These are phyloP conservation scores for Morpho achilles DNA, from an alignment of 2,888 invertebrate species.

Conservation along the genomic window DNA sequence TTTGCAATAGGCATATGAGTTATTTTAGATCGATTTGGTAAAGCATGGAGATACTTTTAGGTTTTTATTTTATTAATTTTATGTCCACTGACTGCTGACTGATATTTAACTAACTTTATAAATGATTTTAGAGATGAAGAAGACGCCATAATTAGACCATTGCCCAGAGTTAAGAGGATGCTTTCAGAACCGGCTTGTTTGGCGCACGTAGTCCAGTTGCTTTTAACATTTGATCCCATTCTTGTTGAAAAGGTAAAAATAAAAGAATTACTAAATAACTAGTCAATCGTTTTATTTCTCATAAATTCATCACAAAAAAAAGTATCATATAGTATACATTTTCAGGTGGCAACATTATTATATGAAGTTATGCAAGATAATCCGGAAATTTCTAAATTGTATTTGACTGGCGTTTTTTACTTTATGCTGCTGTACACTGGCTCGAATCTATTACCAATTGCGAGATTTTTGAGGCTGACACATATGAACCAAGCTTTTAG, in stretches of 20 bases:
- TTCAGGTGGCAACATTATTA: conserved; percentile 89
- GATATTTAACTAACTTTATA: no score
- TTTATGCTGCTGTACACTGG: conserved; percentile 99
- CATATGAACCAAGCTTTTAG: conserved; percentile 98
- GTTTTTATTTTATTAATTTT: no score
- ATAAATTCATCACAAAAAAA: neutral
- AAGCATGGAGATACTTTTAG: no score
- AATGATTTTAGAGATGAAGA: conserved; percentile 84
- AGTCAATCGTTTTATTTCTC: neutral
- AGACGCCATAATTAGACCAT: conserved; percentile 96
- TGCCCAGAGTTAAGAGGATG: conserved; percentile 93
- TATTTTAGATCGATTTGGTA: no score
- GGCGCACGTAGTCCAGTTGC: conserved; percentile 95
- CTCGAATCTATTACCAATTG: conserved; percentile 97
- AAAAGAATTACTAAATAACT: no score
- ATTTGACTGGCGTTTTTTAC: conserved; percentile 97
- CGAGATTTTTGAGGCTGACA: conserved; percentile 94
- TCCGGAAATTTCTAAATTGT: conserved; percentile 95
- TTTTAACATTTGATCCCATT: conserved; percentile 98
- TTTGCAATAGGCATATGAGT: no score
- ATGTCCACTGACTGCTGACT: no score
- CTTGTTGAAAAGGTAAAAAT: conserved; percentile 89
- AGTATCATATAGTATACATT: conserved; percentile 7
- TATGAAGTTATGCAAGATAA: conserved; percentile 97
- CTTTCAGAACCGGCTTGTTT: conserved; percentile 93